phyloP scores from a whole-genome alignment of 2,113 vertebrate species.

The Sorex fumeus region DNA sequence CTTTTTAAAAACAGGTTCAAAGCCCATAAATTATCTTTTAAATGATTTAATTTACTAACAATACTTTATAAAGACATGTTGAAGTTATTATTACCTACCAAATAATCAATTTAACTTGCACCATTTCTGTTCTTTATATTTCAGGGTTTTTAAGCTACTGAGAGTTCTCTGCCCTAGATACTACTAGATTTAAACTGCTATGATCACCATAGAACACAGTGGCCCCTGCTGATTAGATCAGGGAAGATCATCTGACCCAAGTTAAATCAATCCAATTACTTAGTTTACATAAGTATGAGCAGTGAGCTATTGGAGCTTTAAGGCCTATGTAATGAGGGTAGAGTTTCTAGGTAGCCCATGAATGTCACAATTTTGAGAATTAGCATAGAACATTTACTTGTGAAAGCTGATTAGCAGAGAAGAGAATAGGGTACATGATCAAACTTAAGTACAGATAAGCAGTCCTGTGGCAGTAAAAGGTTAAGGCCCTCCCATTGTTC shows the following conservation, averaged over 20 bases:
- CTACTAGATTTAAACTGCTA: neutral
- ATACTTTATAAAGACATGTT: neutral
- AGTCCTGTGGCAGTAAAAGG: neutral
- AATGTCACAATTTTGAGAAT: neutral
- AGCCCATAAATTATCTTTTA: constrained; percentile 17
- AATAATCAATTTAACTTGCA: neutral
- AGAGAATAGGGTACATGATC: neutral
- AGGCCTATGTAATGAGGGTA: neutral
- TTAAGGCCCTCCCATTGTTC: no score
- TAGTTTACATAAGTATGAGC: neutral
- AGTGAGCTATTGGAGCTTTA: neutral
- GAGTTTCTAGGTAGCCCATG: neutral
- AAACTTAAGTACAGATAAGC: neutral
- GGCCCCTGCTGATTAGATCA: neutral
- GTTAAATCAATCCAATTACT: neutral
- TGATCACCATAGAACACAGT: neutral
- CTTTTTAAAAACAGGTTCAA: neutral
- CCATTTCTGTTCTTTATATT: neutral
- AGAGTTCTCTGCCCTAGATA: neutral
- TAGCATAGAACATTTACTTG: neutral
- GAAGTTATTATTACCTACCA: neutral
- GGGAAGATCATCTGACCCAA: neutral
- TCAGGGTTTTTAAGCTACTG: neutral
- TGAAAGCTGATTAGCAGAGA: neutral
- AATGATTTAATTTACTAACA: neutral